phyloP scores from a whole-genome alignment of 2,797 vertebrate species.

The Enteromius mattozi region DNA sequence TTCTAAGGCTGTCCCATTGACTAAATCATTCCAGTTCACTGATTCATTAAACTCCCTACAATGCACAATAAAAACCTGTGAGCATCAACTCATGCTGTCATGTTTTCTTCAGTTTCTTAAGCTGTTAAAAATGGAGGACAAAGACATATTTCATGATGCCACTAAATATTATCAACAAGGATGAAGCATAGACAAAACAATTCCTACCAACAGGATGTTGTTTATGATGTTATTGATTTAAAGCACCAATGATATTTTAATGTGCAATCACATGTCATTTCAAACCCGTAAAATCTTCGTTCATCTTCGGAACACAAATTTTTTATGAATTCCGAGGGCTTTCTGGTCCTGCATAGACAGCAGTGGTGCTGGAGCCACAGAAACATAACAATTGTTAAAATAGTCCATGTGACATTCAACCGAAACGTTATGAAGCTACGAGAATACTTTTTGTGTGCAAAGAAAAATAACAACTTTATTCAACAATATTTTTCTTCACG shows the following conservation, averaged over 20 bases:
- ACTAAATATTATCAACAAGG: neutral
- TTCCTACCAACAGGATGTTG: neutral
- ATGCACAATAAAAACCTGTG: neutral
- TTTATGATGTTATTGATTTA: neutral
- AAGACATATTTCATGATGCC: neutral
- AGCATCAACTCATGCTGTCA: neutral
- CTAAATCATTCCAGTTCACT: neutral
- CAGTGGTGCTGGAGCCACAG: no score
- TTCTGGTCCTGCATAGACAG: no score
- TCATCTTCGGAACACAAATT: neutral
- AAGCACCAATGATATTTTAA: neutral
- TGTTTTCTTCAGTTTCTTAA: slow-evolving; percentile 2
- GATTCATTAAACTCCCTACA: neutral
- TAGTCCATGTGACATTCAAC: no score
- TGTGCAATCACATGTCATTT: neutral
- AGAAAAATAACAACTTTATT: no score
- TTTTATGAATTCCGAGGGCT: no score
- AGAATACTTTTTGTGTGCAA: no score
- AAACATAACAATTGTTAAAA: no score
- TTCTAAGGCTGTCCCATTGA: neutral
- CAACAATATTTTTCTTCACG: no score
- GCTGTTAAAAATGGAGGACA: neutral
- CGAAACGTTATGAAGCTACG: no score
- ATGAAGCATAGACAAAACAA: neutral
- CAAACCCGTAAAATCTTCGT: neutral